Conservation (phyloP, 2,113 vertebrate species). For the Chitala chitala region DNA sequence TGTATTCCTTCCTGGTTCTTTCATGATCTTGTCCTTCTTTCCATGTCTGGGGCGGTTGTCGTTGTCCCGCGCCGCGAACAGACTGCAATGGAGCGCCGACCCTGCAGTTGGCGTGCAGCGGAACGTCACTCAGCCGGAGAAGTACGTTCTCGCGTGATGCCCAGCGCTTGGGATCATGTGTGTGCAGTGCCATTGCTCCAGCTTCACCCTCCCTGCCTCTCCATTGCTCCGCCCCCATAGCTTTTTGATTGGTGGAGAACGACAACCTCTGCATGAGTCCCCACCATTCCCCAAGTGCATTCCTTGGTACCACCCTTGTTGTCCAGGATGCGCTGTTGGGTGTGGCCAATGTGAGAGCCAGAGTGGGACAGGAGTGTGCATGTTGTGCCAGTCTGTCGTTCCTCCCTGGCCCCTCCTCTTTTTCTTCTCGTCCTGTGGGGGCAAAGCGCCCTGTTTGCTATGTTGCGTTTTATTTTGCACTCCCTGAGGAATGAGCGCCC, state of each 20-base stretch:
- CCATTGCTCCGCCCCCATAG: too few relatives aligned
- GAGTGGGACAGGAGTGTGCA: conserved; percentile 53
- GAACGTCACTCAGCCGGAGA: conserved; percentile 61
- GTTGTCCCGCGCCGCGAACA: conserved; percentile 39
- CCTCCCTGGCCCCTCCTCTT: background rate
- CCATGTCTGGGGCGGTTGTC: conserved; percentile 23
- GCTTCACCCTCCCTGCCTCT: conserved; percentile 9
- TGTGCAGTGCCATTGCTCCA: conserved; percentile 43
- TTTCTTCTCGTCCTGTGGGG: conserved; percentile 9
- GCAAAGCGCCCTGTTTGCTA: conserved; percentile 25
- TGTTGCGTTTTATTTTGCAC: background rate
- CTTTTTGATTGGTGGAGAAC: conserved; percentile 51
- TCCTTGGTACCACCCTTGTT: conserved; percentile 16
- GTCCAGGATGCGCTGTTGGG: conserved; percentile 31
- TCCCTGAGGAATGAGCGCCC: background rate
- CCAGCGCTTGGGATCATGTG: conserved; percentile 32
- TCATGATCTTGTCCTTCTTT: conserved; percentile 46
- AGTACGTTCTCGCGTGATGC: conserved; percentile 52
- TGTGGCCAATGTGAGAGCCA: conserved; percentile 41
- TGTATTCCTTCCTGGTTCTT: conserved; percentile 36
- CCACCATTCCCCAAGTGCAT: conserved; percentile 37
- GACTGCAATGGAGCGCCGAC: conserved; percentile 62
- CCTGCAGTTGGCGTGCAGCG: conserved; percentile 55
- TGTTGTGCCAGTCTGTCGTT: conserved; percentile 39
- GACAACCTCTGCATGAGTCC: conserved; percentile 54